Percentiles rank a stretch among this genome's conserved stretches.
Evolutionary conservation across 2,888 invertebrate genomes (phyloP).

Genomic region (Campoplex capitator): DNA sequence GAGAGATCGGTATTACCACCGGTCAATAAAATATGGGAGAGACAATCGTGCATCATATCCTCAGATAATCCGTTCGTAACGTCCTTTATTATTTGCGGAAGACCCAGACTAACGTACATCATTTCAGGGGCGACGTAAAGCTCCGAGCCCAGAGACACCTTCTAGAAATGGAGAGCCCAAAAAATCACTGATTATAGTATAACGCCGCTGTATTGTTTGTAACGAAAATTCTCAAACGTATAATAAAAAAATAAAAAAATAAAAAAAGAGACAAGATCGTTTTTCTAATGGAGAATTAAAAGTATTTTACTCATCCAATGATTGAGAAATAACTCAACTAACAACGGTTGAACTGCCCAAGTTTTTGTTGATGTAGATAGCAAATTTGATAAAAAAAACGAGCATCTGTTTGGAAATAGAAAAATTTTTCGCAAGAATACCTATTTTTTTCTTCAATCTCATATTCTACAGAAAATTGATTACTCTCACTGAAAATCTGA

Average conservation of each 20-base stretch:
- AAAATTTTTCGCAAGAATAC: too few relatives aligned
- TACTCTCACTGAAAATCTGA: too few relatives aligned
- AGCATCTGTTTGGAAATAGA: too few relatives aligned
- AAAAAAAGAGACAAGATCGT: neutral
- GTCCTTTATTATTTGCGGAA: constrained; percentile 83
- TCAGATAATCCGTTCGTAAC: constrained; percentile 81
- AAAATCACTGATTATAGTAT: neutral
- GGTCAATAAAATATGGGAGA: constrained; percentile 83
- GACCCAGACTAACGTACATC: constrained; percentile 83
- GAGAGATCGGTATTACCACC: constrained; percentile 84
- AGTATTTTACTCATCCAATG: neutral
- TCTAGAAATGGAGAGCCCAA: constrained; percentile 71
- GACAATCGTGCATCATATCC: constrained; percentile 81
- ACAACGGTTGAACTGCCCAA: neutral
- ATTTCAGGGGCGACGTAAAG: constrained; percentile 84
- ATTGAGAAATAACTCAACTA: neutral
- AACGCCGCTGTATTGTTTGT: neutral
- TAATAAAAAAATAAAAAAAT: neutral
- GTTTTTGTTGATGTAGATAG: too few relatives aligned
- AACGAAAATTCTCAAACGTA: neutral
- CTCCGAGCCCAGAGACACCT: constrained; percentile 83
- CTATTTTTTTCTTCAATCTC: too few relatives aligned
- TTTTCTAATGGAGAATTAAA: neutral
- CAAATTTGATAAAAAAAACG: too few relatives aligned
- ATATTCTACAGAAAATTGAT: too few relatives aligned